Base-by-base conservation (phyloP, 2,888 invertebrate genomes). In the Mayetiola destructor region DNA sequence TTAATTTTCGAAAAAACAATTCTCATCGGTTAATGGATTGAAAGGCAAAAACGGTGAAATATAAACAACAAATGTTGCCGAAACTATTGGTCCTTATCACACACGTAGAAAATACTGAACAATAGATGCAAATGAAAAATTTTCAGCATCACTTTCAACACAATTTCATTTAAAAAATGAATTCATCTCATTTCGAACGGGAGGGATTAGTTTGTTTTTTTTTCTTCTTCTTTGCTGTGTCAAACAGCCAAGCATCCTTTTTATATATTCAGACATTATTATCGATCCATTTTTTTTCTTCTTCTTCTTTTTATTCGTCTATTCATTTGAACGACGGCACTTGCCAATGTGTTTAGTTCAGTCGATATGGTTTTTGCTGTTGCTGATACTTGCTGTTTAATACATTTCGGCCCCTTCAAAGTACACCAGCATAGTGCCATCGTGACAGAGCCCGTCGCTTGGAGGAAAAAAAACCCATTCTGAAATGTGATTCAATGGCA, bases 141-240 rank as follows among this genome's bases (percentile, higher is more conserved):
- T 39, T 18, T 18, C 3, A 3, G 3, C 39, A 39, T 5, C 18
- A 39, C n/a, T n/a, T n/a, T 10, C 16, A n/a, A 18, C 16, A 39
- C 20, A 20, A 2, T 10, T 12, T 18, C 9, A 16, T 39, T 39
- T 21, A 21, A 42, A 42, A 42, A 21, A 39, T 23, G 42, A 42
- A 42, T 42, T 21, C 23, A 14, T 21, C 42, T 42, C 14, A 12
- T 36, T 12, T 36, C 23, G 23, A 42, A 42, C 23, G 23, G 23
- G 42, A 42, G 42, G 42, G 42, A 42, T 42, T 42, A 42, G n/a
- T n/a, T n/a, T n/a, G n/a, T n/a, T 42, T 42, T 18, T 40, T 40
- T 9, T 32, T 32, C 32, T 9, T 32, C 32, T 21, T n/a, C n/a
- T n/a, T n/a, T n/a, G n/a, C n/a, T n/a, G n/a, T n/a, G n/a, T n/a